phyloP scores from a whole-genome alignment of 2,113 vertebrate species.

The Syngnathus scovelli region DNA sequence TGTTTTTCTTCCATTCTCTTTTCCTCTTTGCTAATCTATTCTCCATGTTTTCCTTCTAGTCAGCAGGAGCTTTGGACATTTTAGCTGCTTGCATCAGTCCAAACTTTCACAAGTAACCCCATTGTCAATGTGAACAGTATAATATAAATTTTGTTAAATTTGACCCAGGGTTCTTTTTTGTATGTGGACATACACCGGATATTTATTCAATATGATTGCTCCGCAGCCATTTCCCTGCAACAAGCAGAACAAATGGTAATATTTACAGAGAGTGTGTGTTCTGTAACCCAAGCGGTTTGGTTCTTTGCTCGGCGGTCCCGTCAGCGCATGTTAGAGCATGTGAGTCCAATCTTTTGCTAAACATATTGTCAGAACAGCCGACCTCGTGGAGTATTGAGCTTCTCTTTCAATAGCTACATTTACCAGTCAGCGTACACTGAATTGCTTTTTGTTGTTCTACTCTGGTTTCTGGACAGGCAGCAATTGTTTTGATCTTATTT shows the following conservation, averaged over 20 bases:
- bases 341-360: neutral
- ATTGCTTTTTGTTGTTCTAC: conserved; percentile 6
- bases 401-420: neutral
- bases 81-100: neutral
- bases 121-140: too few species aligned
- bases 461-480: conserved; percentile 12
- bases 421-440: neutral
- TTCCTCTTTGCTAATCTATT: conserved; percentile 20
- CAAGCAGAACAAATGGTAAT: neutral
- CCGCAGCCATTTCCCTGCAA: neutral
- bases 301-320: conserved; percentile 4
- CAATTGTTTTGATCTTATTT: neutral
- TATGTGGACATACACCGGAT: too few species aligned
- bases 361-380: neutral
- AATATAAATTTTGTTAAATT: too few species aligned
- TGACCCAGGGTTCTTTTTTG: too few species aligned
- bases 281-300: neutral
- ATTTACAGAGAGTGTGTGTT: neutral
- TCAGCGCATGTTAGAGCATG: neutral
- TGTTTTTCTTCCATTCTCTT: conserved; percentile 8
- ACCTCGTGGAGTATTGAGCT: neutral
- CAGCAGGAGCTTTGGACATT: conserved; percentile 5
- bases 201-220: too few species aligned
- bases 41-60: conserved; percentile 28
- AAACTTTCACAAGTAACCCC: neutral